Base-by-base conservation (phyloP, 2,113 vertebrate species). In the Dipodomys spectabilis region DNA sequence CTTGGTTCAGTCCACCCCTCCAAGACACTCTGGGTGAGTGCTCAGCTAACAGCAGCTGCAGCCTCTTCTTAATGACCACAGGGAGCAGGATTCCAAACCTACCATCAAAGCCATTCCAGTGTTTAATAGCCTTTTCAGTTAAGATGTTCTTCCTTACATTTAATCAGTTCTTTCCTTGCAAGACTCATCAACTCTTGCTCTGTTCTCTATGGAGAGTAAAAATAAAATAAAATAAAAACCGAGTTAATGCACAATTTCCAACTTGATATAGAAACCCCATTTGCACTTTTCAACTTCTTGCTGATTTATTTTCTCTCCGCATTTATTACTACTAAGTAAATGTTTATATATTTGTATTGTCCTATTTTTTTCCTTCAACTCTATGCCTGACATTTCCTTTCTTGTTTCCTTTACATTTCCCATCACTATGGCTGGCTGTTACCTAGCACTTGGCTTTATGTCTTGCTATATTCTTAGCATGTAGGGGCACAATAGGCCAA, bases 161-260 rank as follows among this genome's bases (percentile, higher is more conserved):
- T 92, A 83, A 88, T 86, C 86, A 73, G 25, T 74, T 86, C 75
- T 83, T n/a, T 93, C 67, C 35, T 53, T 88, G 89, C 91, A 93
- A 93, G 86, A 94, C 93, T 94, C 88, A 91, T 91, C 86, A 92
- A 72, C 83, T 88, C 89, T 71, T 57, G 57, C 67, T 86, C 93
- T 91, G 2, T 20, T 92, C 80, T 96, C 91, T 73, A 32, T 73
- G 72, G 93, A 94, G 65, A 92, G 25, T 28, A 62, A 89, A 86
- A 93, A 93, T 80, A 57, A 49, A 49, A 39, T 39, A 39, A 39
- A 39, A 39, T 39, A 39, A 39, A 39, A 39, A 13, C 49, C 65
- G 86, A 71, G 65, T 75, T 64, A 82, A 19, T 74, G 20, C 86
- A n/a, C 65, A 68, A 71, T 88, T 93, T 91, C n/a, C 23, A 93